phyloP scores from a whole-genome alignment of 2,888 invertebrate species.

The Microdon myrmicae region DNA sequence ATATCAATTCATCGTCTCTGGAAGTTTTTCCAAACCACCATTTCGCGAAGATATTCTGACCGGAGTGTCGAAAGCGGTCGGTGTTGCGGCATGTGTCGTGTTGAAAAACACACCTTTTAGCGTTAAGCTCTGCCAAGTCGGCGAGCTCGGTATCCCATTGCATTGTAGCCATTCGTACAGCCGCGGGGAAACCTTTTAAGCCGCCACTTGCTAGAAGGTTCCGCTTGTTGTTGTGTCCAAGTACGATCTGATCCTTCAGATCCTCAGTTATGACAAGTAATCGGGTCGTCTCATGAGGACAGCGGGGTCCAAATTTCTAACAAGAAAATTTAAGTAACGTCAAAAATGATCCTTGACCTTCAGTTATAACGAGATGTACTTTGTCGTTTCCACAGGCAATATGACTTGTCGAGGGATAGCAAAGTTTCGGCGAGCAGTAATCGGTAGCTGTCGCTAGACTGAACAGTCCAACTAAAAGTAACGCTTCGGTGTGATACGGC shows the following conservation, averaged over 20 bases:
- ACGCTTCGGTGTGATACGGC: no score
- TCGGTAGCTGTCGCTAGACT: not conserved
- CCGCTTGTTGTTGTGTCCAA: slow-evolving; percentile 53
- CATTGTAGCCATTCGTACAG: slow-evolving; percentile 59
- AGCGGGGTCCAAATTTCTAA: no score
- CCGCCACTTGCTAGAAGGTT: slow-evolving; percentile 54
- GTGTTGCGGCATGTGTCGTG: slow-evolving; percentile 60
- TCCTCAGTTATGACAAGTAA: not conserved
- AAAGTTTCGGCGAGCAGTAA: not conserved
- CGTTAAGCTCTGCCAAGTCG: slow-evolving; percentile 56
- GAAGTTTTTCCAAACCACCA: slow-evolving; percentile 30
- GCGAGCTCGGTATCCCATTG: slow-evolving; percentile 58
- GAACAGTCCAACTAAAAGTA: not conserved
- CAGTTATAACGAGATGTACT: no score
- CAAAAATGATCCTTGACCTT: no score
- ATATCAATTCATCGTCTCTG: not conserved
- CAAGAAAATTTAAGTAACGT: no score
- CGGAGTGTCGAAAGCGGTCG: slow-evolving; percentile 54
- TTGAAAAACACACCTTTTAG: slow-evolving; percentile 54
- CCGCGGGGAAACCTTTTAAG: slow-evolving; percentile 45
- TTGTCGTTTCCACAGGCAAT: not conserved
- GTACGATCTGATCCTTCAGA: slow-evolving; percentile 3
- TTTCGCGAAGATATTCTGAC: slow-evolving; percentile 58
- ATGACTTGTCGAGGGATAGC: not conserved
- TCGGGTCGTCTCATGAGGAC: no score